A percentile compares a stretch with the other conserved stretches of the same genome.
Evolutionary conservation across 2,113 vertebrate genomes (phyloP).

Genomic region (Sphaerodactylus townsendi): DNA sequence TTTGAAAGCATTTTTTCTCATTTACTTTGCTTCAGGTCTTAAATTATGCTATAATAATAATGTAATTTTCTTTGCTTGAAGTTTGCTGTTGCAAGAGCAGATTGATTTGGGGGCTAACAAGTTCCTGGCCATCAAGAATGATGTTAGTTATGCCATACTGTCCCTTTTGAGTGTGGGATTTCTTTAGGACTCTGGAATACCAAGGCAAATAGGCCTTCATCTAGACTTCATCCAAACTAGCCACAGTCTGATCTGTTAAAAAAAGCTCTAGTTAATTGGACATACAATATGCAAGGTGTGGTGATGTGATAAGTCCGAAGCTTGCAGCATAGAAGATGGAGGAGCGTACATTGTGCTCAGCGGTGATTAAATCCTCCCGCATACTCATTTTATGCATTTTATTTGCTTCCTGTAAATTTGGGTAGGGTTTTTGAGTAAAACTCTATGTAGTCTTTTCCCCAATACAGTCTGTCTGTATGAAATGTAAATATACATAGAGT

Average conservation of each 20-base stretch:
- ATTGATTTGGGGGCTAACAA: conserved; percentile 28
- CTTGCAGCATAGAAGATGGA: conserved; percentile 27
- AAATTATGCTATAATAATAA: conserved; percentile 15
- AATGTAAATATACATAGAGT: conserved; percentile 41
- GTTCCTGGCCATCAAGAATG: conserved; percentile 27
- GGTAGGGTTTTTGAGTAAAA: conserved; percentile 22
- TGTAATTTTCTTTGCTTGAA: conserved; percentile 30
- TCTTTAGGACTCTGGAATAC: conserved; percentile 26
- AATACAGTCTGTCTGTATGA: conserved; percentile 17
- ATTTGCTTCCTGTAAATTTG: conserved; percentile 37
- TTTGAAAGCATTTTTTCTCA: neutral
- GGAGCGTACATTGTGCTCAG: conserved; percentile 38
- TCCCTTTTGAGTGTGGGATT: conserved; percentile 20
- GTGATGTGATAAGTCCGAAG: conserved; percentile 41
- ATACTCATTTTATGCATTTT: conserved; percentile 20
- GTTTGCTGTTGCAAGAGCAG: conserved; percentile 28
- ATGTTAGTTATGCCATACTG: conserved; percentile 23
- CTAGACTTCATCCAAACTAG: neutral
- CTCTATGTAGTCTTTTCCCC: conserved; percentile 14
- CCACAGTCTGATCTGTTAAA: conserved; percentile 32
- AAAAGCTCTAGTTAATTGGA: conserved; percentile 42
- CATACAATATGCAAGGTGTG: conserved; percentile 33
- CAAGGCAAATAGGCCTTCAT: conserved; percentile 23
- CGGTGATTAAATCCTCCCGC: conserved; percentile 10
- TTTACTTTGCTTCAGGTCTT: conserved; percentile 30